Percentiles rank a stretch among this genome's conserved stretches.
Evolutionary conservation across 1,140 invertebrate genomes (phyloP).

Genomic region (Scylla paramamosain): DNA sequence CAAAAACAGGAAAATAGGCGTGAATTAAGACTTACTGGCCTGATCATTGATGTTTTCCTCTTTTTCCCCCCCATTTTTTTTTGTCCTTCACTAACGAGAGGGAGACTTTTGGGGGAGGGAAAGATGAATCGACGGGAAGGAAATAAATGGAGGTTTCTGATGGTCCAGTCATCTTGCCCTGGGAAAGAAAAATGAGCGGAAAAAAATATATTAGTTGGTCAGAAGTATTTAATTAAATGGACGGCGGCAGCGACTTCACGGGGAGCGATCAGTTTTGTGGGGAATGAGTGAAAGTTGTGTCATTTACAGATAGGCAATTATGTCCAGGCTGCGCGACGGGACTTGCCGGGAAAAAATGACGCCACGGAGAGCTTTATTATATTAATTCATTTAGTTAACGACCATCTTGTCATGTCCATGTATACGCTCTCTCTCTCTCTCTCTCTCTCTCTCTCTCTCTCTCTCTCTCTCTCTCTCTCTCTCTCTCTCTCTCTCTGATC

Average conservation of each 20-base stretch:
- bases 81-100: background rate
- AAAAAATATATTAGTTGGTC: constrained; percentile 2
- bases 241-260: background rate
- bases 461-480: constrained; percentile 22
- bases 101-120: background rate
- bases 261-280: background rate
- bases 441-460: background rate
- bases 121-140: constrained; percentile 3
- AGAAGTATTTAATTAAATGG: constrained; percentile 14
- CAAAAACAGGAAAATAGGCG: background rate
- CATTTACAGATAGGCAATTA: constrained; percentile 15
- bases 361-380: background rate
- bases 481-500: no score
- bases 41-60: background rate
- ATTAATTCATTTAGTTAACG: background rate
- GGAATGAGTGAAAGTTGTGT: background rate
- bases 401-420: no score
- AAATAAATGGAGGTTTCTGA: constrained; percentile 22
- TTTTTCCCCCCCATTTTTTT: no score
- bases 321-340: background rate
- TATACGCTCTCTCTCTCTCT: background rate
- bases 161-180: background rate
- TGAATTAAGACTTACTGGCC: background rate
- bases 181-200: background rate
- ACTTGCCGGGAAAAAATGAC: background rate